These are phyloP conservation scores for Oligia latruncula DNA, from an alignment of 2,888 invertebrate genomes.

Conservation along the genomic window DNA sequence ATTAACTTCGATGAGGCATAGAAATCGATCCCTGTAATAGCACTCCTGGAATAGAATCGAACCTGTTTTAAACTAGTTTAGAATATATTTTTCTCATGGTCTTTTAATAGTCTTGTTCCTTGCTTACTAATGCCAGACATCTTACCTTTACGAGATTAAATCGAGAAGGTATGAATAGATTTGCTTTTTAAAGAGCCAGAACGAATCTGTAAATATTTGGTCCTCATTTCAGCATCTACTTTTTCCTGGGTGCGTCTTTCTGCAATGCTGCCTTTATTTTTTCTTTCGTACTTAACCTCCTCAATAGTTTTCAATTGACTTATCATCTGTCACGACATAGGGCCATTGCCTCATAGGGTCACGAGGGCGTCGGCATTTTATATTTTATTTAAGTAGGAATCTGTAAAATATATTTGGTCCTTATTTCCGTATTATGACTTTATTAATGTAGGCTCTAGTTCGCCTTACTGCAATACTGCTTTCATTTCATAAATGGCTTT, in stretches of 20 bases:
- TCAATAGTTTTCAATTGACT: slow-evolving; percentile 7
- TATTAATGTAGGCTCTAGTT: neutral
- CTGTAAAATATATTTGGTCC: neutral
- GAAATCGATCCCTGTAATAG: slow-evolving; percentile 43
- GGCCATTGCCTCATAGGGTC: slow-evolving; percentile 27
- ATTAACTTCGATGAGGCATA: slow-evolving; percentile 40
- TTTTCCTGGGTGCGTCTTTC: neutral
- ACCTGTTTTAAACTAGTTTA: slow-evolving; percentile 55
- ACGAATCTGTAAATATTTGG: neutral
- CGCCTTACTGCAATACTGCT: neutral
- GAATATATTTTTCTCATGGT: slow-evolving; percentile 40
- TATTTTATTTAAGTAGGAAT: no score
- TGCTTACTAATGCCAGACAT: slow-evolving; percentile 12
- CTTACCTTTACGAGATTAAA: slow-evolving; percentile 1
- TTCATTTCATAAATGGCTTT: neutral
- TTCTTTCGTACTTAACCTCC: neutral
- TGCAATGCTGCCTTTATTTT: slow-evolving; percentile 7
- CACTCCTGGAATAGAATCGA: slow-evolving; percentile 47
- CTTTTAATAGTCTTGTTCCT: slow-evolving; percentile 22
- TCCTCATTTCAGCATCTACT: neutral
- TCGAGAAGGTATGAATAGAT: neutral
- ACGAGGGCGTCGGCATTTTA: slow-evolving; percentile 11
- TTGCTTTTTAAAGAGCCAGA: neutral
- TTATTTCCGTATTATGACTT: neutral
- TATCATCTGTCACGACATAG: slow-evolving; percentile 38